Percentiles rank a stretch among this genome's conserved stretches.
These are phyloP conservation scores for Cosmia pyralina DNA, from an alignment of 2,888 invertebrate genomes.

Conservation along the genomic window DNA sequence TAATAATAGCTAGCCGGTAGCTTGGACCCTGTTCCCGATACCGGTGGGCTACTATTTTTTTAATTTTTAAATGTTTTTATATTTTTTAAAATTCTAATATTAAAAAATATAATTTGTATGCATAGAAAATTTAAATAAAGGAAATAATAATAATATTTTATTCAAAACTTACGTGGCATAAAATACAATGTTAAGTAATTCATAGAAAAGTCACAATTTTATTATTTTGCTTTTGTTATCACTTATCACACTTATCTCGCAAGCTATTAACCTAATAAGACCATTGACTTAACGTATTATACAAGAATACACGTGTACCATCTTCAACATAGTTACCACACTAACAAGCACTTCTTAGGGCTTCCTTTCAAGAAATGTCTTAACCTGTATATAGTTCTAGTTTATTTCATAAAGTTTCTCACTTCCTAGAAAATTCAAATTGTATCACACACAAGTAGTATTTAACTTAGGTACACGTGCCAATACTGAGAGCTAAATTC, in stretches of 20 bases:
- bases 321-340: neutral
- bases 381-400: neutral
- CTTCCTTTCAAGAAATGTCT: constrained; percentile 13
- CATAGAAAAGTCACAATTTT: neutral
- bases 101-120: too few species aligned
- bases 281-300: neutral
- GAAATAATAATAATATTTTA: too few species aligned
- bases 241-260: too few species aligned
- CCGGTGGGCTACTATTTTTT: too few species aligned
- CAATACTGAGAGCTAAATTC: neutral
- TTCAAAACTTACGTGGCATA: too few species aligned
- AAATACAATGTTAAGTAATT: neutral
- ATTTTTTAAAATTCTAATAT: too few species aligned
- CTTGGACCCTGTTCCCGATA: too few species aligned
- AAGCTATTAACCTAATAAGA: neutral
- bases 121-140: too few species aligned
- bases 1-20: too few species aligned
- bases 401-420: constrained; percentile 8
- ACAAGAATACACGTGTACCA: neutral
- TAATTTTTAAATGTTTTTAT: too few species aligned
- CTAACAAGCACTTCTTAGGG: neutral
- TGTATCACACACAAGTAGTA: neutral
- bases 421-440: neutral
- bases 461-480: neutral
- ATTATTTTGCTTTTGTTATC: neutral